Conservation (phyloP, 2,797 vertebrate genomes). For the Acipenser transmontanus region DNA sequence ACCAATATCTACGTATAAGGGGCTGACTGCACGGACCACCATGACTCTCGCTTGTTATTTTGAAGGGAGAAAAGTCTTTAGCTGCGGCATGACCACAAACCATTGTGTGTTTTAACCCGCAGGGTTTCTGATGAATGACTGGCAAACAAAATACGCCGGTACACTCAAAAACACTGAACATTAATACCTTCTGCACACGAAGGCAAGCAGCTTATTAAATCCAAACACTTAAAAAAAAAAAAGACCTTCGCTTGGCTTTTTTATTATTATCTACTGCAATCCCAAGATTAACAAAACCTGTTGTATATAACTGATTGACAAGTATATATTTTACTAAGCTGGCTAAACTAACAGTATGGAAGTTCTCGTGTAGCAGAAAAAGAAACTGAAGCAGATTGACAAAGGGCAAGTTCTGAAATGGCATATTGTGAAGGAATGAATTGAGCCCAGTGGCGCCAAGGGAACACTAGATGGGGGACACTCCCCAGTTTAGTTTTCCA, state of each 20-base stretch:
- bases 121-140: conserved; percentile 3
- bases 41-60: conserved; percentile 11
- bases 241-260: background rate
- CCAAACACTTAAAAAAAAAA: background rate
- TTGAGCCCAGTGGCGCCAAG: background rate
- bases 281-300: background rate
- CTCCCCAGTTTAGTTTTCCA: too few species aligned
- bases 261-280: background rate
- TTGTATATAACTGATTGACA: background rate
- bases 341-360: background rate
- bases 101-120: conserved; percentile 6
- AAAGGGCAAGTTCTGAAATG: background rate
- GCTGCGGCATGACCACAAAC: conserved; percentile 7
- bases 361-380: background rate
- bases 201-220: conserved; percentile 1
- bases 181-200: background rate
- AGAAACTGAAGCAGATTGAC: background rate
- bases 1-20: conserved; percentile 16
- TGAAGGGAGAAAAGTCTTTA: background rate
- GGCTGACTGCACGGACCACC: conserved; percentile 9
- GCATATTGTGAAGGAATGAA: background rate
- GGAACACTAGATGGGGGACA: background rate
- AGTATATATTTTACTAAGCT: conserved; percentile 3
- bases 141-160: background rate
- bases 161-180: background rate